Percentiles rank a stretch among this genome's conserved stretches.
phyloP scores from a whole-genome alignment of 2,113 vertebrate species.

The Limnothrissa miodon region DNA sequence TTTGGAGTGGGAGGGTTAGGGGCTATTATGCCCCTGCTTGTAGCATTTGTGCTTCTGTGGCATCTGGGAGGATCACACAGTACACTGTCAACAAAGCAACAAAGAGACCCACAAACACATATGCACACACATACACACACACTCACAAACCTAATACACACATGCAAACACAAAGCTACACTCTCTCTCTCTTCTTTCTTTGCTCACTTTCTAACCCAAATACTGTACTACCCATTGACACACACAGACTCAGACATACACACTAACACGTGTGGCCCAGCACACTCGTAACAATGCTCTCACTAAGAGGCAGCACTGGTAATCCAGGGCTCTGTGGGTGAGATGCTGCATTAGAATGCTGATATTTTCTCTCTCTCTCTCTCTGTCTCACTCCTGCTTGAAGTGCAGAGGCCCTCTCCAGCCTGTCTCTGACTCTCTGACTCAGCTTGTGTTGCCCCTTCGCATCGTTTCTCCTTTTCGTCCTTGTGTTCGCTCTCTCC shows the following conservation, averaged over 20 bases:
- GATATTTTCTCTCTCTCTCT: not conserved
- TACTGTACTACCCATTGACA: no score
- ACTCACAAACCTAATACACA: not conserved
- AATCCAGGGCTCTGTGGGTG: slow-evolving; percentile 27
- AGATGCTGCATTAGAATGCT: slow-evolving; percentile 19
- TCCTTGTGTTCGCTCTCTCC: not conserved
- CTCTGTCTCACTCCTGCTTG: not conserved
- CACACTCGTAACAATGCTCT: slow-evolving; percentile 26
- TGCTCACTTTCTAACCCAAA: no score
- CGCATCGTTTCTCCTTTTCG: not conserved
- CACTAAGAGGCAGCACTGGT: slow-evolving; percentile 4
- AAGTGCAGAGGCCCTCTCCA: no score
- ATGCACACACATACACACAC: not conserved
- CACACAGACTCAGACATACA: no score
- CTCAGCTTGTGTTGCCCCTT: not conserved
- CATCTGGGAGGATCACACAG: not conserved
- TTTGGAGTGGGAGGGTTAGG: no score
- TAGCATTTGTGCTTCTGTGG: slow-evolving; percentile 4
- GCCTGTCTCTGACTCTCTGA: not conserved
- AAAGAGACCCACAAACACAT: not conserved
- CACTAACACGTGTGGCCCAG: not conserved
- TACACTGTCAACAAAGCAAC: slow-evolving; percentile 14
- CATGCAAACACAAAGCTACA: no score
- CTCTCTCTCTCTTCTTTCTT: no score
- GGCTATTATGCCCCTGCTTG: not conserved